phyloP scores from a whole-genome alignment of 2,888 invertebrate species.

The Rhyacophila evoluta region DNA sequence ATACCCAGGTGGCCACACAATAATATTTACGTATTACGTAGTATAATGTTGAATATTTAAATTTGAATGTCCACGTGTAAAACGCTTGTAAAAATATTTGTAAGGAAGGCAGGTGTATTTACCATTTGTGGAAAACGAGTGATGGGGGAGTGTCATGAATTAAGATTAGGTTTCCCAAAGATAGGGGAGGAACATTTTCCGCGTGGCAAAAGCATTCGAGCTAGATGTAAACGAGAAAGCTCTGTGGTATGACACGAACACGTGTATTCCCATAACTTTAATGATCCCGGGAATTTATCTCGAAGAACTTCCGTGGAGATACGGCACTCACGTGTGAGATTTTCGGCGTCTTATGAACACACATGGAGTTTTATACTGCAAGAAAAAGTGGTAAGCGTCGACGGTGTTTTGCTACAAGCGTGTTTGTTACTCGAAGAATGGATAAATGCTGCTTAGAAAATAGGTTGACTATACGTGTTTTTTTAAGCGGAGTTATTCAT shows the following conservation, averaged over 20 bases:
- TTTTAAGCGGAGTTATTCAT: too few species aligned
- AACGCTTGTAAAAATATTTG: background rate
- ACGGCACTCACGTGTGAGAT: conserved; percentile 9
- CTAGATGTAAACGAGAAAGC: background rate
- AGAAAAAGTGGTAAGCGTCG: background rate
- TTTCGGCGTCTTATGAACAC: background rate
- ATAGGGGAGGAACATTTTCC: background rate
- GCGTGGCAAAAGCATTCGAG: too few species aligned
- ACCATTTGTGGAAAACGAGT: background rate
- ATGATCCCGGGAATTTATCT: conserved; percentile 9
- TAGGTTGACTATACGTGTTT: background rate
- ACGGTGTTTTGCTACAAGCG: background rate
- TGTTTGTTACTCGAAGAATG: too few species aligned
- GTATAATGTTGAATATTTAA: background rate
- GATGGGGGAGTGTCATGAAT: background rate
- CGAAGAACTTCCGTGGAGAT: background rate
- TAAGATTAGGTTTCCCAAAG: background rate
- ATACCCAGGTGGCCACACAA: background rate
- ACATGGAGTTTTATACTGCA: background rate
- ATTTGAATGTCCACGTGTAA: background rate
- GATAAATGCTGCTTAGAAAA: too few species aligned
- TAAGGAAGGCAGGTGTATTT: background rate
- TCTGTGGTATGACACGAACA: background rate
- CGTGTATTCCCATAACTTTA: conserved; percentile 6
- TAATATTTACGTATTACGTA: background rate